These are phyloP conservation scores for Poeciliopsis presidionis DNA, from an alignment of 2,797 vertebrate genomes.

Conservation along the genomic window DNA sequence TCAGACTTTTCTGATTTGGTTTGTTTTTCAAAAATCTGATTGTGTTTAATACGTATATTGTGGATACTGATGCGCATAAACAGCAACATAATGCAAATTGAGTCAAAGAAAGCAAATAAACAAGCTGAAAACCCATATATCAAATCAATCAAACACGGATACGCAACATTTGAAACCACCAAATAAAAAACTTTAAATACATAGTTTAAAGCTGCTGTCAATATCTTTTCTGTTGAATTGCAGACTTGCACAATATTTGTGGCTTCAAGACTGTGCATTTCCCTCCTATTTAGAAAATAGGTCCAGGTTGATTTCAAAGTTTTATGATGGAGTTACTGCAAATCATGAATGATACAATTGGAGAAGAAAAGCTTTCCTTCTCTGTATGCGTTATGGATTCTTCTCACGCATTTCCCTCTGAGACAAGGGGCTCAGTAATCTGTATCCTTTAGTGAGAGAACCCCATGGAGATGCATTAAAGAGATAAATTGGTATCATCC, in stretches of 20 bases:
- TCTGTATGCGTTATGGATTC: constrained; percentile 77
- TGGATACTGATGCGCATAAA: not conserved
- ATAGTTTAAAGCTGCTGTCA: not conserved
- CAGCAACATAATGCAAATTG: not conserved
- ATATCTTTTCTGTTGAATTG: not conserved
- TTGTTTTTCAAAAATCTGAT: constrained; percentile 5
- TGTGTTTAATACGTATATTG: not conserved
- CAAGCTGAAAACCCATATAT: not conserved
- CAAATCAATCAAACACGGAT: not conserved
- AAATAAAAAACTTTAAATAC: not conserved
- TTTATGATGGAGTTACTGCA: constrained; percentile 63
- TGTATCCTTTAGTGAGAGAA: constrained; percentile 86
- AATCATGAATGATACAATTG: constrained; percentile 69
- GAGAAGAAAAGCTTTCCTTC: constrained; percentile 71
- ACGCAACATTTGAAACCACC: not conserved
- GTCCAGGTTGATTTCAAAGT: constrained; percentile 31
- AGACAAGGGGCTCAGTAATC: constrained; percentile 83
- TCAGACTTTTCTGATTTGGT: constrained; percentile 19
- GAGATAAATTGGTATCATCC: constrained; percentile 89
- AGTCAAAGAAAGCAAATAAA: not conserved
- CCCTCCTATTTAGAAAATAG: not conserved
- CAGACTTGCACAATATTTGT: not conserved
- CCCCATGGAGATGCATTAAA: constrained; percentile 88
- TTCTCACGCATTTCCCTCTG: constrained; percentile 80
- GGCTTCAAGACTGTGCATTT: not conserved